Evolutionary conservation across 2,113 vertebrate species (phyloP), one percentile per base, ranked within the genome.

Genomic region (Cebidichthys violaceus): DNA sequence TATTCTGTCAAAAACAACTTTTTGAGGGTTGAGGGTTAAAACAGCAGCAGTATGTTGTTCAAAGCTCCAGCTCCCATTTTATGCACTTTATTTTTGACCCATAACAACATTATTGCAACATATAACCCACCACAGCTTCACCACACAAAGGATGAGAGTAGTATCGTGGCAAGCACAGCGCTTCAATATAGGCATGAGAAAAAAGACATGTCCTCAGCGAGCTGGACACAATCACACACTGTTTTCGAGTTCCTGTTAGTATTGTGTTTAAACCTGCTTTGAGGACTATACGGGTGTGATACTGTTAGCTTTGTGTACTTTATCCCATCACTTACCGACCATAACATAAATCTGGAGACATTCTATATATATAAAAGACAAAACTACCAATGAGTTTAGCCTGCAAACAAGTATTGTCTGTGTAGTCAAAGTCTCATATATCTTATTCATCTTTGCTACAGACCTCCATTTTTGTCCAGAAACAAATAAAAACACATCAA

Each of bases 141-240:
- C 68, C 75, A 79, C 73, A 41, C 70, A 50, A 43, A 15, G 41
- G 70, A 84, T 82, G 85, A 86, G 35, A 67, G 64, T 31, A 70
- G 69, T 10, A 69, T 78, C 65, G 76, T 64, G 55, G 15, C 10
- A 82, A 77, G 78, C 71, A 77, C 35, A 37, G 80, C 0, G 35
- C 37, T 77, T 61, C 37, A 22, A 66, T 22, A 67, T 0, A 86
- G 61, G 72, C 75, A 80, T 75, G 81, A 86, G 15, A 37, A 55
- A 70, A 47, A 50, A 55, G 35, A 70, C 77, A 74, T 29, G 41
- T 79, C 39, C 60, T 68, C 55, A 79, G 68, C 31, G 43, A 7
- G 52, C 71, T 69, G 45, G 60, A 76, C 47, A 52, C 65, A 24
- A 35, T 17, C 43, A 64, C 14, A 68, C 3, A 4, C 47, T 47